Conservation (phyloP, 2,888 invertebrate genomes). For the Leptopilina drosophilae region DNA sequence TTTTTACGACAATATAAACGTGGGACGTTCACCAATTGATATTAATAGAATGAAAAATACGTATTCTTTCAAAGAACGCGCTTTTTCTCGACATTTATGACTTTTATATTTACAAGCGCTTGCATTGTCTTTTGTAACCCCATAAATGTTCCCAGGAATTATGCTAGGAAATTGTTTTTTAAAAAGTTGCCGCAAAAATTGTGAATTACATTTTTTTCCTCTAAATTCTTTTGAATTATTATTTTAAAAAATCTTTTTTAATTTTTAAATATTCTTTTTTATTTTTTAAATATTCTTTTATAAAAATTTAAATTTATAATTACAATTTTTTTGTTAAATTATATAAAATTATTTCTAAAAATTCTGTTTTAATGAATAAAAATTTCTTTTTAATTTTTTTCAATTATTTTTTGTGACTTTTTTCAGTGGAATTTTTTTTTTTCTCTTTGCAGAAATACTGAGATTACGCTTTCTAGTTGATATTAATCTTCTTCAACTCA, state of each 20-base stretch:
- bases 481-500: conserved; percentile 34
- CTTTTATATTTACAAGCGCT: background rate
- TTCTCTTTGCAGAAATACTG: background rate
- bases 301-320: no score
- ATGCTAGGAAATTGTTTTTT: background rate
- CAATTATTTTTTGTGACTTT: background rate
- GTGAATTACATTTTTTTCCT: no score
- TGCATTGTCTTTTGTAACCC: background rate
- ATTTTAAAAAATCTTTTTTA: background rate
- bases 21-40: conserved; percentile 13
- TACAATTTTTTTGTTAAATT: no score
- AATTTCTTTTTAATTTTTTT: background rate
- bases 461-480: conserved; percentile 13
- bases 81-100: conserved; percentile 6
- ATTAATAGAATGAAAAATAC: conserved; percentile 30
- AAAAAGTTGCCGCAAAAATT: background rate
- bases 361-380: no score
- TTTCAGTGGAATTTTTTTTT: background rate
- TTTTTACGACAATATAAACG: conserved; percentile 15
- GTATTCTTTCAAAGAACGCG: background rate
- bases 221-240: no score
- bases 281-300: no score
- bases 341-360: no score
- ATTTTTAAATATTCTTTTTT: no score
- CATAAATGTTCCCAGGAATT: background rate